These are phyloP conservation scores for Acanthosoma haemorrhoidale DNA, from an alignment of 2,888 invertebrate genomes.

Conservation along the genomic window DNA sequence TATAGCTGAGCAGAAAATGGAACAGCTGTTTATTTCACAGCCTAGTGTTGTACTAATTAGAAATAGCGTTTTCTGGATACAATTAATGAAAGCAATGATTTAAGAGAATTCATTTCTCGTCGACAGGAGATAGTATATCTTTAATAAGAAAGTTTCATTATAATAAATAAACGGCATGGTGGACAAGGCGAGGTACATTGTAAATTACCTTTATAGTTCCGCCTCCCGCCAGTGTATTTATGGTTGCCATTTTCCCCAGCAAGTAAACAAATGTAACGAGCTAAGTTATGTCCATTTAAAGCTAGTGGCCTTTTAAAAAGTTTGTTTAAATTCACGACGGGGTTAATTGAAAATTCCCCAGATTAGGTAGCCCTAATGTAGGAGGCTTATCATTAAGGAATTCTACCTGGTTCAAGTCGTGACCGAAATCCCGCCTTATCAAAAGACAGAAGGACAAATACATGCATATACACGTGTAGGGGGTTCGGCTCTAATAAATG, in stretches of 20 bases:
- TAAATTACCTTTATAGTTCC: neutral
- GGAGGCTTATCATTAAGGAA: constrained; percentile 19
- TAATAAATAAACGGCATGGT: neutral
- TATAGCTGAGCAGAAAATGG: no score
- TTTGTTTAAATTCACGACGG: constrained; percentile 20
- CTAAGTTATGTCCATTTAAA: constrained; percentile 11
- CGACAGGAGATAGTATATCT: neutral
- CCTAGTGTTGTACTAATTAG: no score
- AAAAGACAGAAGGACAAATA: neutral
- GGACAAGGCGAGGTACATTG: neutral
- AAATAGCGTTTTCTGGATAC: neutral
- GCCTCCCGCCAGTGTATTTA: neutral
- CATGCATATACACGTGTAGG: neutral
- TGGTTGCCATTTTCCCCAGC: constrained; percentile 1
- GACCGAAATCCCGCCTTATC: constrained; percentile 16
- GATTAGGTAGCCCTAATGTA: constrained; percentile 14
- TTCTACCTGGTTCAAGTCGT: constrained; percentile 16
- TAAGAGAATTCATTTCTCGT: neutral
- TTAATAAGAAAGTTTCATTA: neutral
- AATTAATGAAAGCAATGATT: neutral
- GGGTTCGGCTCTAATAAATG: neutral
- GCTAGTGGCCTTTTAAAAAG: neutral
- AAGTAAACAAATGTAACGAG: constrained; percentile 11
- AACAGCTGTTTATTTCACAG: no score
- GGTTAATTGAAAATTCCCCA: constrained; percentile 24